Percentiles rank a stretch among this genome's conserved stretches.
phyloP scores from a whole-genome alignment of 2,113 vertebrate genomes.

The Pao palembangensis region DNA sequence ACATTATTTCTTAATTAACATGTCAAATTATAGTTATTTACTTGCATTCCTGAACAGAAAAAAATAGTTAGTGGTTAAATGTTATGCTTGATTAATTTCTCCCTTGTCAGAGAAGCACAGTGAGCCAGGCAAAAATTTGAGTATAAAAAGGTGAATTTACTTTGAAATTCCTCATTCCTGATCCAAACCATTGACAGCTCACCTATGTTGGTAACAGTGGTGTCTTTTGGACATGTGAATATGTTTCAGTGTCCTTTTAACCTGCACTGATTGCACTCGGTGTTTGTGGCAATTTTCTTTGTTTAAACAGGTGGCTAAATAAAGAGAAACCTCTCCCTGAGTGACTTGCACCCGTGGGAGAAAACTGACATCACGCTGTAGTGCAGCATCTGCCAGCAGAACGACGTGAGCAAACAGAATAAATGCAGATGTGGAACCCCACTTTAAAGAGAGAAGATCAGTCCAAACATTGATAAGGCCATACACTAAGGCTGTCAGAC shows the following conservation, averaged over 20 bases:
- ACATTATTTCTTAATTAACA: too few relatives aligned
- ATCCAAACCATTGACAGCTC: too few relatives aligned
- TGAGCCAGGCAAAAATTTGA: too few relatives aligned
- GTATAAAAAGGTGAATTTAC: too few relatives aligned
- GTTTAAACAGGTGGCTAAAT: constrained; percentile 62
- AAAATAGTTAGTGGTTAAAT: too few relatives aligned
- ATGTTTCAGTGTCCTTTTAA: constrained; percentile 2
- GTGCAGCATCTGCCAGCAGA: constrained; percentile 39
- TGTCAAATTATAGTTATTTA: too few relatives aligned
- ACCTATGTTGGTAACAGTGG: too few relatives aligned
- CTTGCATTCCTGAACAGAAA: too few relatives aligned
- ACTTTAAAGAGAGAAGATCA: constrained; percentile 68
- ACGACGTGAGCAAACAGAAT: constrained; percentile 40
- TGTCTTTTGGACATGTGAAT: constrained; percentile 9
- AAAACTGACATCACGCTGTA: constrained; percentile 45
- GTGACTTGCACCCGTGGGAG: constrained; percentile 44
- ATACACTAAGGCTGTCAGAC: constrained; percentile 51
- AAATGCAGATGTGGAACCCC: constrained; percentile 54
- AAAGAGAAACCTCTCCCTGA: constrained; percentile 36
- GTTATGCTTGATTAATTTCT: too few relatives aligned
- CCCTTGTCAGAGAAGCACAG: too few relatives aligned
- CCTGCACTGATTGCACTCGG: constrained; percentile 47
- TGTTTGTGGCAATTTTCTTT: constrained; percentile 49
- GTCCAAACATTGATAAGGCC: constrained; percentile 66
- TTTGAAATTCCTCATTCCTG: too few relatives aligned